phyloP scores from a whole-genome alignment of 2,888 invertebrate genomes.

The Tetheella fluctuosa region DNA sequence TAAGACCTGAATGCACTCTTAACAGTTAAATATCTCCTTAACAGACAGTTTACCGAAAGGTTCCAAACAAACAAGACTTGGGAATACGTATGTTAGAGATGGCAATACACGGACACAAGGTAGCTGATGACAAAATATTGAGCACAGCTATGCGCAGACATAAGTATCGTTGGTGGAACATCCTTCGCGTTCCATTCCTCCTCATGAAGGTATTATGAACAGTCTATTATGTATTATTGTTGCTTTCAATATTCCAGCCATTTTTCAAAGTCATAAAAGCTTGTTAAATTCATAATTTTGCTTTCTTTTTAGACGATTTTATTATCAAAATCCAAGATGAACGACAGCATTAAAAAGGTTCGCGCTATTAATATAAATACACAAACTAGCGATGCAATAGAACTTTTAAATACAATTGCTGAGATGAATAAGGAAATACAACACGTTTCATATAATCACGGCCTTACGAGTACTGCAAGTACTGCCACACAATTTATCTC shows the following conservation, averaged over 20 bases:
- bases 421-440: constrained; percentile 38
- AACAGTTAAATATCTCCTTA: constrained; percentile 31
- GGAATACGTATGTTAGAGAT: constrained; percentile 82
- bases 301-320: constrained; percentile 52
- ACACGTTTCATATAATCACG: constrained; percentile 65
- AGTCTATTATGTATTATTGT: no score
- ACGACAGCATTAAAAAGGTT: constrained; percentile 51
- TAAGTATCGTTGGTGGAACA: constrained; percentile 35
- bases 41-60: constrained; percentile 73
- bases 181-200: constrained; percentile 31
- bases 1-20: no score
- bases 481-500: constrained; percentile 82
- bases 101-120: constrained; percentile 85
- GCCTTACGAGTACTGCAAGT: constrained; percentile 72
- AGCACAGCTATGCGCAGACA: constrained; percentile 74
- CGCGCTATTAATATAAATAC: constrained; percentile 57
- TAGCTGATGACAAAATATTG: constrained; percentile 81
- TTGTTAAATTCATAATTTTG: neutral
- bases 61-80: constrained; percentile 71
- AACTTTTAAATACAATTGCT: constrained; percentile 60
- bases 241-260: neutral
- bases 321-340: constrained; percentile 50
- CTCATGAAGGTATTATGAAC: constrained; percentile 55
- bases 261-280: neutral
- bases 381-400: constrained; percentile 39